These are phyloP conservation scores for Benthosema pterotum DNA, from an alignment of 2,797 vertebrate species.

Conservation along the genomic window DNA sequence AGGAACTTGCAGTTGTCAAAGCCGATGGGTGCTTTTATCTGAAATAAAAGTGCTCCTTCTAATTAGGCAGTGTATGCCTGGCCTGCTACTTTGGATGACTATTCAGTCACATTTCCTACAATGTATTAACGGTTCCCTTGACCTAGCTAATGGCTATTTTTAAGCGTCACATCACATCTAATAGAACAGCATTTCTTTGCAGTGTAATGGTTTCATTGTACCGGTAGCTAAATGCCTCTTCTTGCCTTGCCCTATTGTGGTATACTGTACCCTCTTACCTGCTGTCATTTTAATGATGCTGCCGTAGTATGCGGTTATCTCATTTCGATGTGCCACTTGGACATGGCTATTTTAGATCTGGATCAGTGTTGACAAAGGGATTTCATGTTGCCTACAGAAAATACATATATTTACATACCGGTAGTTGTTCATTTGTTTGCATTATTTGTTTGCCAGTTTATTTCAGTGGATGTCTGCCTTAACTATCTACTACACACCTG, in stretches of 20 bases:
- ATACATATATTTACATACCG: neutral
- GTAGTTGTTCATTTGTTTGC: neutral
- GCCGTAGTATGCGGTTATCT: conserved; percentile 2
- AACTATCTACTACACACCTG: neutral
- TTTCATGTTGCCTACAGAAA: neutral
- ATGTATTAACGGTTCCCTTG: conserved; percentile 38
- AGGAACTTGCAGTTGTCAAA: conserved; percentile 65
- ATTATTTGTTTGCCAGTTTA: too few species aligned
- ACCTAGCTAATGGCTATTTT: conserved; percentile 14
- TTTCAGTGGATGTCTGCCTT: too few species aligned
- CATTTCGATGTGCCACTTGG: neutral
- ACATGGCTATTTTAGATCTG: neutral
- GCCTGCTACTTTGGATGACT: conserved; percentile 33
- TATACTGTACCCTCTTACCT: conserved; percentile 15
- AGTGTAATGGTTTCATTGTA: conserved; percentile 17
- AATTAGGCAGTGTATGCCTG: conserved; percentile 33
- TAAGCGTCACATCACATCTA: conserved; percentile 21
- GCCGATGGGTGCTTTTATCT: conserved; percentile 50
- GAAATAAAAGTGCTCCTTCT: conserved; percentile 44
- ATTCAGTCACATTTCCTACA: conserved; percentile 47
- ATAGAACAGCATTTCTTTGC: conserved; percentile 4
- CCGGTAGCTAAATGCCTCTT: conserved; percentile 3
- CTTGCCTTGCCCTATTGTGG: conserved; percentile 1
- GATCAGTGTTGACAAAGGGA: neutral
- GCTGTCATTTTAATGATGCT: conserved; percentile 20